These are phyloP conservation scores for Syndactyla subalaris DNA, from an alignment of 2,797 vertebrate genomes.

Conservation along the genomic window DNA sequence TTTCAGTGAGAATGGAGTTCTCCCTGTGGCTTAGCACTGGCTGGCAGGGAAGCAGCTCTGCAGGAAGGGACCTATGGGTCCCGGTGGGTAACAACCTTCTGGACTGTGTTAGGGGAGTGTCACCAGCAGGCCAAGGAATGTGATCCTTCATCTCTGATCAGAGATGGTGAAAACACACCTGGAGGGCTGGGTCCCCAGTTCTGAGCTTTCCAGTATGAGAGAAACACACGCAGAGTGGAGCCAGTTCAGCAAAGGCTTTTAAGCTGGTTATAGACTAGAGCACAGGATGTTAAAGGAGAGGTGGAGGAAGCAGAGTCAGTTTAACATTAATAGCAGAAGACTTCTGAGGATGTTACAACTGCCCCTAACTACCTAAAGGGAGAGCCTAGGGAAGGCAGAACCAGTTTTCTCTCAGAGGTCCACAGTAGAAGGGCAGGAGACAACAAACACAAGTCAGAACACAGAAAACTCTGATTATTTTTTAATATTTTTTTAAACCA, in stretches of 20 bases:
- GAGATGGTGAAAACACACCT: neutral
- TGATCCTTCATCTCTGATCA: neutral
- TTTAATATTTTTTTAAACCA: neutral
- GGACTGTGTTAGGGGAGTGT: neutral
- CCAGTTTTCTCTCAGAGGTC: neutral
- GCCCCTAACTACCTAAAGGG: rapidly evolving
- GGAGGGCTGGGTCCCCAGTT: neutral
- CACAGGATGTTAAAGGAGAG: rapidly evolving
- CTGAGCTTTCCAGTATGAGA: neutral
- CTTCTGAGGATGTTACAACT: neutral
- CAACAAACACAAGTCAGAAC: neutral
- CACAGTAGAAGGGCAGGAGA: neutral
- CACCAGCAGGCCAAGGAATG: neutral
- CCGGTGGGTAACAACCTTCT: neutral
- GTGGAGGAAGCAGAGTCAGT: neutral
- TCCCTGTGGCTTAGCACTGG: neutral
- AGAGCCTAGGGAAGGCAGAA: neutral
- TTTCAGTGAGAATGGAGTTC: neutral
- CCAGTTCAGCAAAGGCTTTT: neutral
- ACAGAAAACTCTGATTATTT: neutral
- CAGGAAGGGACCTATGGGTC: neutral
- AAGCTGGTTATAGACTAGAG: neutral
- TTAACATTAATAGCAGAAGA: neutral
- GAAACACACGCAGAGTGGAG: neutral
- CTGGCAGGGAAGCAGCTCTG: neutral